phyloP scores from a whole-genome alignment of 2,113 vertebrate species.

The Macroglossus sobrinus region DNA sequence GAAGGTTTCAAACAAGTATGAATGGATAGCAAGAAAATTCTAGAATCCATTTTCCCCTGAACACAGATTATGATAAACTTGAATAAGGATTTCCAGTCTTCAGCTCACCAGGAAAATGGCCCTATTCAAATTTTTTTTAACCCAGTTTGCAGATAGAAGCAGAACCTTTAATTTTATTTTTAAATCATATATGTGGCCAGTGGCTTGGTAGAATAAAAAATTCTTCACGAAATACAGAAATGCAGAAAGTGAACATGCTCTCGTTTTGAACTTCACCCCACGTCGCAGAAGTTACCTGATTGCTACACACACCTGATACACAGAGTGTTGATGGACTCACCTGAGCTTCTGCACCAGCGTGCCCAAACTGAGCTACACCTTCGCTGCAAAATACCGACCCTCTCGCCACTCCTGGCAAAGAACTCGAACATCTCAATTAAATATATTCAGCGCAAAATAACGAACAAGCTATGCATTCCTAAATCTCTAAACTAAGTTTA shows the following conservation, averaged over 20 bases:
- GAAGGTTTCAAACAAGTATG: background rate
- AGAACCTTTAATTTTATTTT: slow-evolving; percentile 7
- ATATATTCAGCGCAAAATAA: background rate
- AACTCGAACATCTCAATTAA: background rate
- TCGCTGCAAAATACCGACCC: too few relatives aligned
- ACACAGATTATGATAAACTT: background rate
- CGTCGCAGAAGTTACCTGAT: background rate
- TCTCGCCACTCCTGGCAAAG: background rate
- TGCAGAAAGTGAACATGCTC: background rate
- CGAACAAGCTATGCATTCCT: background rate
- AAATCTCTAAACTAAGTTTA: background rate
- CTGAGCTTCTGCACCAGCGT: too few relatives aligned
- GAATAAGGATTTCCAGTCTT: slow-evolving; percentile 4
- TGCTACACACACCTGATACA: too few relatives aligned
- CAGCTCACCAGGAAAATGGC: background rate
- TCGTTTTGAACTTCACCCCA: background rate
- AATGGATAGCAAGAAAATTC: background rate
- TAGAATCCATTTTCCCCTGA: background rate
- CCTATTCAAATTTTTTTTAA: background rate
- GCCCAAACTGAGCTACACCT: too few relatives aligned
- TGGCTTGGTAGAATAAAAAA: background rate
- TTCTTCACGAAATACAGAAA: background rate
- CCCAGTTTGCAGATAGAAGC: background rate
- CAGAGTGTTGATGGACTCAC: too few relatives aligned
- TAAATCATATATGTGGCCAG: background rate